These are phyloP conservation scores for Psittacula echo DNA, from an alignment of 2,797 vertebrate species.

Conservation along the genomic window DNA sequence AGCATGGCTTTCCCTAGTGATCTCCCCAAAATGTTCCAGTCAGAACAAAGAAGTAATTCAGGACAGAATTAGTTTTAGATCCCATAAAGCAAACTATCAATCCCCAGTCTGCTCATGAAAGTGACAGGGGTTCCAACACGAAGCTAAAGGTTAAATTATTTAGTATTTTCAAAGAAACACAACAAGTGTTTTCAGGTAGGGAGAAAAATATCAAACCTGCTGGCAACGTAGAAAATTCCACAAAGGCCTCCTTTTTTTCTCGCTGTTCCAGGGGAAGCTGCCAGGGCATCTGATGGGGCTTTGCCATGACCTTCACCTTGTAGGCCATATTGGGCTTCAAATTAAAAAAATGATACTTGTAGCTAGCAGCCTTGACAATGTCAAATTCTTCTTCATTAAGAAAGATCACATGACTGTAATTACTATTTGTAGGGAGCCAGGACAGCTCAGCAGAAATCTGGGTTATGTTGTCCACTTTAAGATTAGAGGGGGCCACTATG, in stretches of 20 bases:
- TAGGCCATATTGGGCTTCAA: slow-evolving; percentile 91
- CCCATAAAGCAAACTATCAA: not conserved
- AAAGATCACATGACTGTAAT: slow-evolving; percentile 96
- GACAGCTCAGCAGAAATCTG: slow-evolving; percentile 92
- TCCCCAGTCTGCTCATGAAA: not conserved
- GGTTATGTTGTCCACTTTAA: slow-evolving; percentile 89
- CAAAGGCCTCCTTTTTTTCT: slow-evolving; percentile 91
- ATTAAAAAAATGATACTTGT: slow-evolving; percentile 93
- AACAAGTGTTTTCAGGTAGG: not conserved
- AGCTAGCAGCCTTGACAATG: slow-evolving; percentile 89
- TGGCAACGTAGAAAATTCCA: slow-evolving; percentile 95
- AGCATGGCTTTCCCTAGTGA: not conserved
- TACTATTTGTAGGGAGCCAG: slow-evolving; percentile 97
- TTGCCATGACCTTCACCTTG: slow-evolving; percentile 92
- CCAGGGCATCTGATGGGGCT: slow-evolving; percentile 99
- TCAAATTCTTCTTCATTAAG: slow-evolving; percentile 94
- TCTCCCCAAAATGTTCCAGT: not conserved
- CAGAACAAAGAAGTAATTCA: not conserved
- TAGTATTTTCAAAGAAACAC: not conserved
- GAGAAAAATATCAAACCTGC: slow-evolving; percentile 83
- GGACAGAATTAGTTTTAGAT: not conserved
- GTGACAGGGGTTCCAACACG: not conserved
- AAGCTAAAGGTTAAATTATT: not conserved
- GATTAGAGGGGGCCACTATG: slow-evolving; percentile 91
- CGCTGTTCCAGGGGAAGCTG: slow-evolving; percentile 94